Evolutionary conservation across 2,888 invertebrate genomes (phyloP).

Genomic region (Leptinotarsa peninsularis): DNA sequence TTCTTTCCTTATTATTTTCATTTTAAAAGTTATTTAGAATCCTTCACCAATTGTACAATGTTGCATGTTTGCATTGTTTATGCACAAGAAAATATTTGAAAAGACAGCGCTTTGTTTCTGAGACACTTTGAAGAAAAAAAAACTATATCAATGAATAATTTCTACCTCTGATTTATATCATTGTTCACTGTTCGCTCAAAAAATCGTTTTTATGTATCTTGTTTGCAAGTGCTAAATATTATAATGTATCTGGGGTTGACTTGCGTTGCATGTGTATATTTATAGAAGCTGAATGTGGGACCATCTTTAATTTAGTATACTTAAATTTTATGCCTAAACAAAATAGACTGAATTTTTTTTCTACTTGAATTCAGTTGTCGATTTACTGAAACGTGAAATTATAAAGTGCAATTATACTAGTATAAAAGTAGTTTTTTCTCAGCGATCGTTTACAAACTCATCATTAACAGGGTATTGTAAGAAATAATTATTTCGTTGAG

Average conservation of each 20-base stretch:
- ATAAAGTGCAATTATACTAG: slow-evolving; percentile 36
- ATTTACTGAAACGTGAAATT: slow-evolving; percentile 29
- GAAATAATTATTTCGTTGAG: slow-evolving; percentile 17
- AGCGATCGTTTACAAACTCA: slow-evolving; percentile 28
- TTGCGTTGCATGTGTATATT: slow-evolving; percentile 42
- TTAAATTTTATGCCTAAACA: slow-evolving; percentile 28
- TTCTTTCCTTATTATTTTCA: no score
- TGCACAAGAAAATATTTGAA: no score
- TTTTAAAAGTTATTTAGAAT: no score
- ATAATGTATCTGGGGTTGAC: slow-evolving; percentile 8
- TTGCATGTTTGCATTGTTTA: no score
- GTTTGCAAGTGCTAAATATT: neutral
- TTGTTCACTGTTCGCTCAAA: no score
- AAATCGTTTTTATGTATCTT: no score
- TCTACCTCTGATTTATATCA: no score
- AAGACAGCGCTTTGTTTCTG: no score
- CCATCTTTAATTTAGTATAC: slow-evolving; percentile 36
- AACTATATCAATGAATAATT: no score
- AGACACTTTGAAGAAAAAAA: no score
- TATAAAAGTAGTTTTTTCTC: slow-evolving; percentile 24
- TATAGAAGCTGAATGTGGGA: slow-evolving; percentile 46
- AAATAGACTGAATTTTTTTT: slow-evolving; percentile 42
- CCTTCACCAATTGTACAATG: no score
- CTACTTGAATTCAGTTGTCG: slow-evolving; percentile 12
- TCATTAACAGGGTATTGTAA: slow-evolving; percentile 35